These are phyloP conservation scores for Melangyna quadrimaculata DNA, from an alignment of 2,888 invertebrate species.

Conservation along the genomic window DNA sequence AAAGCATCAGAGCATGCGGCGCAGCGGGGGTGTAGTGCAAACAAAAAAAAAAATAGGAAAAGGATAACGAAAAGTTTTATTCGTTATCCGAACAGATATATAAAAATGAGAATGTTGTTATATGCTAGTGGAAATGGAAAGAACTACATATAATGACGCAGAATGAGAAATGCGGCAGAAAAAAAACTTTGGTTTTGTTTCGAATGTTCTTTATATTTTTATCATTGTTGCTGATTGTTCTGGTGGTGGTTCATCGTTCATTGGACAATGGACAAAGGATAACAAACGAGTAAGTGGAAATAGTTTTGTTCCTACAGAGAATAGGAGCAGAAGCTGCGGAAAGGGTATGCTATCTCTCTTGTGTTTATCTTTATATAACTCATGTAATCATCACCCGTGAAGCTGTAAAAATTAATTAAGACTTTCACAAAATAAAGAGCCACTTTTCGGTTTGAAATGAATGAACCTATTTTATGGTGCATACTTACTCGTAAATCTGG, in stretches of 20 bases:
- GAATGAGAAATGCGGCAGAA: conserved; percentile 18
- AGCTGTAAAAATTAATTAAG: conserved; percentile 55
- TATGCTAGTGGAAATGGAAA: neutral
- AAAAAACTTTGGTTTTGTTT: conserved; percentile 28
- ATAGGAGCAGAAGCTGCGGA: neutral
- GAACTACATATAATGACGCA: conserved; percentile 30
- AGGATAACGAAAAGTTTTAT: conserved; percentile 27
- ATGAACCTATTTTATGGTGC: conserved; percentile 5
- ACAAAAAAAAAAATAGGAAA: neutral
- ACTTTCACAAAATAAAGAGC: conserved; percentile 44
- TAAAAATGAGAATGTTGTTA: neutral
- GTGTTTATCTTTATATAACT: conserved; percentile 1
- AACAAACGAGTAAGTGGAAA: conserved; percentile 32
- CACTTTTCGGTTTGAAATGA: conserved; percentile 10
- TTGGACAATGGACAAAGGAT: conserved; percentile 45
- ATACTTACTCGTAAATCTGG: neutral
- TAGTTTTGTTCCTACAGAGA: neutral
- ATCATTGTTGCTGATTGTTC: conserved; percentile 31
- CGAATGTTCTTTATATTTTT: conserved; percentile 1
- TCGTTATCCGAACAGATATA: conserved; percentile 21
- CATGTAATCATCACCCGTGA: conserved; percentile 23
- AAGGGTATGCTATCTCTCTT: neutral
- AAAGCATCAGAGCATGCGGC: no score
- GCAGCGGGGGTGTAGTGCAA: neutral
- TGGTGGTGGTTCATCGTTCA: conserved; percentile 49